Base-by-base conservation (phyloP, 2,113 vertebrate species). In the Heptranchias perlo region DNA sequence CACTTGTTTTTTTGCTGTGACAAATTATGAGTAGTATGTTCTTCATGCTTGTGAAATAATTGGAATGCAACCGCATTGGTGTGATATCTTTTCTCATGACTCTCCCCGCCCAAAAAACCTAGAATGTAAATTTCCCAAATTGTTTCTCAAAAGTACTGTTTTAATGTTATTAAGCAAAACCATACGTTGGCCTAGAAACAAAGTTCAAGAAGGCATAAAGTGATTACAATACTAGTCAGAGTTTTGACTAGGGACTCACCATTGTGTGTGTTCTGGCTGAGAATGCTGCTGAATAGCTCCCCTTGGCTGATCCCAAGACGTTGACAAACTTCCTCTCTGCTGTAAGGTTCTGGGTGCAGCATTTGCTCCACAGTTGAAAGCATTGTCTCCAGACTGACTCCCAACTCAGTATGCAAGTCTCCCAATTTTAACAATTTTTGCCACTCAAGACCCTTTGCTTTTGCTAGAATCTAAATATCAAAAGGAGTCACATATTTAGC, bases 311-410 rank as follows among this genome's bases (percentile, higher is more conserved):
- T 97, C 96, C 97, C 98, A 97, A 99, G 98, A 96, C 96, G 97
- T 96, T 96, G 97, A 97, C 98, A 99, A 97, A 99, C 97, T 97
- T 99, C 99, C 96, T 99, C 98, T 54, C 97, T 35, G 97, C 97
- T 98, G 97, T 99, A 99, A 13, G 99, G 98, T 96, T 99, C 98
- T 61, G 98, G 97, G 96, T 99, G 99, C 96, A 99, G 97, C 96
- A 98, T 97, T 54, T 98, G 97, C 14, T 99, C 98, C 67, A 98
- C 98, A 96, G 99, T 97, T 96, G 97, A 89, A 97, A 99, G 96
- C 99, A 99, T 99, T 97, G 99, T 98, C 97, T 98, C 98, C 96
- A 99, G 97, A 96, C 97, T 98, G 39, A 98, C 97, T 86, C 97
- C 97, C 54, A 99, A 97, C 96, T 97, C 97, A 1, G 23, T 96